A percentile compares a stretch with the other conserved stretches of the same genome.
phyloP scores from a whole-genome alignment of 1,140 invertebrate species.

The Listronotus oregonensis region DNA sequence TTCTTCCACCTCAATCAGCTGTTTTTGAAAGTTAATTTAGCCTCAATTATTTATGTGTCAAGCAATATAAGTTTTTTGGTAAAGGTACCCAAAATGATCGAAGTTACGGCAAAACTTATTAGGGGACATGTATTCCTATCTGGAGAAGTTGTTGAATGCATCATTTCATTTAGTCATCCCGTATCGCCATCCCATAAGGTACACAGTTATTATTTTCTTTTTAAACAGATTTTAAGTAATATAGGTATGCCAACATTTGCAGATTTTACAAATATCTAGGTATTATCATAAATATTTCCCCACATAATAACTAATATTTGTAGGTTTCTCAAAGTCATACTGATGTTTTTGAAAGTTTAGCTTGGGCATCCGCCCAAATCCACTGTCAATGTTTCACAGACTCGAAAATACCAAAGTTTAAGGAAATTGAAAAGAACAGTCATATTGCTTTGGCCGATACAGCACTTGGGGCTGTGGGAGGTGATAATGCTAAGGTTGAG shows the following conservation, averaged over 20 bases:
- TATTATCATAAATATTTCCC: background rate
- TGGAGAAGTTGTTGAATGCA: constrained; percentile 87
- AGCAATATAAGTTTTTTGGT: no score
- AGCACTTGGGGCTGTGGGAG: constrained; percentile 75
- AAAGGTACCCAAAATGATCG: constrained; percentile 72
- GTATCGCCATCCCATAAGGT: constrained; percentile 72
- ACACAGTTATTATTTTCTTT: no score
- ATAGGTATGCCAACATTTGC: background rate
- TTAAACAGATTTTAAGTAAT: background rate
- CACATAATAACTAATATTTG: background rate
- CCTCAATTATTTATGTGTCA: no score
- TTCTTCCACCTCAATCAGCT: no score
- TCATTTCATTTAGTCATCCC: constrained; percentile 83
- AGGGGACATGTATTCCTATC: constrained; percentile 89
- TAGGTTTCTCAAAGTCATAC: constrained; percentile 72
- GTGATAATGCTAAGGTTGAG: constrained; percentile 77
- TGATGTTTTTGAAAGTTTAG: constrained; percentile 82
- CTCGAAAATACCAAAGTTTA: constrained; percentile 50
- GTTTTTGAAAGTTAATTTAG: no score
- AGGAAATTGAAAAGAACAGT: constrained; percentile 42
- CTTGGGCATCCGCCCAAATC: constrained; percentile 95
- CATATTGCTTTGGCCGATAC: constrained; percentile 63
- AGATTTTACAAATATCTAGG: background rate
- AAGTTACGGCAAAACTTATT: constrained; percentile 81
- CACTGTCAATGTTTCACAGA: constrained; percentile 74